phyloP scores from a whole-genome alignment of 2,797 vertebrate species.

The Synaphobranchus kaupii region DNA sequence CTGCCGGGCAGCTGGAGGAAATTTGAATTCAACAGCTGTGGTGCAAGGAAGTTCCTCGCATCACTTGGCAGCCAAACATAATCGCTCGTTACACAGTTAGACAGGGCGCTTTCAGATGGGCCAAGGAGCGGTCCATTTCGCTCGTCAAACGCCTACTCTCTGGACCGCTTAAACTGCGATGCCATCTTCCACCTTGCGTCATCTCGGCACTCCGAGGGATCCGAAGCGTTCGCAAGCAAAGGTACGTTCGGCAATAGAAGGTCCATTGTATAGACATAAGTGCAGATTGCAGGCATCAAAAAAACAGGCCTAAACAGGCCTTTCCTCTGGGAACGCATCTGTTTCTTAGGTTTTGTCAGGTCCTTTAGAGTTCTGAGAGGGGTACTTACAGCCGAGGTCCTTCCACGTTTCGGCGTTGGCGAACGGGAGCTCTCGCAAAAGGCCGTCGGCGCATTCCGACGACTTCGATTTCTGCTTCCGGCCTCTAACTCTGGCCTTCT shows the following conservation, averaged over 20 bases:
- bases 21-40: conserved; percentile 52
- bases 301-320: background rate
- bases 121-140: conserved; percentile 3
- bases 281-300: background rate
- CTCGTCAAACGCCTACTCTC: background rate
- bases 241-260: background rate
- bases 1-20: conserved; percentile 39
- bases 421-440: conserved; percentile 84
- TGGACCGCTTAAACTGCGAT: background rate
- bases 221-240: background rate
- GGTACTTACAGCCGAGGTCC: conserved; percentile 78
- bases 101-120: conserved; percentile 3
- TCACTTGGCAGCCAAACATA: conserved; percentile 37
- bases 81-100: conserved; percentile 15
- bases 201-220: background rate
- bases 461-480: conserved; percentile 43
- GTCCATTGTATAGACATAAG: background rate
- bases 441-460: conserved; percentile 32
- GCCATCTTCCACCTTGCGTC: background rate
- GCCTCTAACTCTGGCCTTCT: conserved; percentile 32
- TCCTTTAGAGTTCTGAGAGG: background rate
- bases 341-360: background rate
- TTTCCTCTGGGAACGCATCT: background rate
- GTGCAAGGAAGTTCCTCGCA: conserved; percentile 44
- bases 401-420: conserved; percentile 73